A percentile compares a stretch with the other conserved stretches of the same genome.
These are phyloP conservation scores for Phalera bucephala DNA, from an alignment of 2,888 invertebrate species.

Conservation along the genomic window DNA sequence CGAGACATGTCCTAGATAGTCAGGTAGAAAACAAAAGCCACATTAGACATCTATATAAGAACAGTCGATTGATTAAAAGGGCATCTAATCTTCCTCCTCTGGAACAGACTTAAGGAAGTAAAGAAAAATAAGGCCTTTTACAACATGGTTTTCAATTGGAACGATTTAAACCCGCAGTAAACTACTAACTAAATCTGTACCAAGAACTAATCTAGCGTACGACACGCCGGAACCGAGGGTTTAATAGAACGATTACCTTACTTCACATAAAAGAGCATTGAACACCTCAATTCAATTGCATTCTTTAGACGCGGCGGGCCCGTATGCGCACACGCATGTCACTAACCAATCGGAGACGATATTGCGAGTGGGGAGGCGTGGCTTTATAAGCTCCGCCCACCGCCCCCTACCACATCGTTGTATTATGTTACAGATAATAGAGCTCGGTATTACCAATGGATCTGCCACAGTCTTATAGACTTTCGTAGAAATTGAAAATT, in stretches of 20 bases:
- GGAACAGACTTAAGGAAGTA: too few relatives aligned
- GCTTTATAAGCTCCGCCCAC: conserved; percentile 45
- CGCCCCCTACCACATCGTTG: conserved; percentile 57
- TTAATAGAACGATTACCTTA: conserved; percentile 58
- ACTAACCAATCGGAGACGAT: conserved; percentile 55
- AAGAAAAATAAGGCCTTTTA: too few relatives aligned
- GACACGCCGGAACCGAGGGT: conserved; percentile 10
- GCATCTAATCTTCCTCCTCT: too few relatives aligned
- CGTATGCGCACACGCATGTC: conserved; percentile 58
- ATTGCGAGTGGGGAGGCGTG: conserved; percentile 51
- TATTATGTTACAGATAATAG: conserved; percentile 69
- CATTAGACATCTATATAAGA: too few relatives aligned
- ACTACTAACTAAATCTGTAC: too few relatives aligned
- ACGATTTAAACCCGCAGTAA: too few relatives aligned
- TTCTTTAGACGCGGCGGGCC: conserved; percentile 44
- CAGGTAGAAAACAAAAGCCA: too few relatives aligned
- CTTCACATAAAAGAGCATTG: conserved; percentile 59
- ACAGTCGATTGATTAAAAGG: too few relatives aligned
- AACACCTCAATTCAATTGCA: conserved; percentile 68
- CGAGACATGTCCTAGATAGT: too few relatives aligned
- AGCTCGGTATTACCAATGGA: conserved; percentile 45
- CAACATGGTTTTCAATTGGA: not conserved
- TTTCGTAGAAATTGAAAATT: conserved; percentile 55
- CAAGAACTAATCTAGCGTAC: conserved; percentile 1
- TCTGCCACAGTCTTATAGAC: conserved; percentile 42